phyloP scores from a whole-genome alignment of 2,113 vertebrate genomes.

The Gobio gobio region DNA sequence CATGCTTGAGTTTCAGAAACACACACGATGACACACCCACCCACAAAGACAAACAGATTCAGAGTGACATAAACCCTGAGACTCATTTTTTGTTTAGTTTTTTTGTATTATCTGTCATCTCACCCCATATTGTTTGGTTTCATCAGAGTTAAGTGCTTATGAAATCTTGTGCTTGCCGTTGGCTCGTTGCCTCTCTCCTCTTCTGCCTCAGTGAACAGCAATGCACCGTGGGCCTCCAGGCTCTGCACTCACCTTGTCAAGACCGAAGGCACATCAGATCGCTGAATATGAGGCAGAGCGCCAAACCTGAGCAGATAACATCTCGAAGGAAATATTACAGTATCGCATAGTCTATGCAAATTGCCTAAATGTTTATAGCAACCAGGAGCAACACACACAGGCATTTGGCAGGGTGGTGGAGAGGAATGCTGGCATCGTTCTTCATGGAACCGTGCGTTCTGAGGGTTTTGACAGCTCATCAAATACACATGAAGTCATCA shows the following conservation, averaged over 20 bases:
- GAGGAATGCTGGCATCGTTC: constrained; percentile 63
- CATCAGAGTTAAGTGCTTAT: constrained; percentile 78
- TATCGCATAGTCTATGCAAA: constrained; percentile 89
- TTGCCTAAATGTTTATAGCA: constrained; percentile 94
- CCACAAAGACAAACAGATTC: constrained; percentile 51
- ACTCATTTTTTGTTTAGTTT: constrained; percentile 45
- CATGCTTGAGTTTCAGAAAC: constrained; percentile 26
- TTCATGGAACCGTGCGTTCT: constrained; percentile 69
- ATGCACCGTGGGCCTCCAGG: constrained; percentile 67
- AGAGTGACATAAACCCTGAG: constrained; percentile 49
- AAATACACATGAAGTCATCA: constrained; percentile 64
- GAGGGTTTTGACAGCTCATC: constrained; percentile 73
- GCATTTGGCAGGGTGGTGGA: constrained; percentile 68
- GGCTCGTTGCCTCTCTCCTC: constrained; percentile 64
- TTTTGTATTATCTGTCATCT: constrained; percentile 51
- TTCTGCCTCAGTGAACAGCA: constrained; percentile 68
- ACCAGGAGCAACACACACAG: constrained; percentile 87
- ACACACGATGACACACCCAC: constrained; percentile 45
- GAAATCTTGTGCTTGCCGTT: constrained; percentile 71
- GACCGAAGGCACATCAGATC: constrained; percentile 60
- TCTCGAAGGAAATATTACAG: constrained; percentile 91
- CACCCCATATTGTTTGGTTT: constrained; percentile 69
- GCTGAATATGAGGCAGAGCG: constrained; percentile 71
- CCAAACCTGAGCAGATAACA: constrained; percentile 86
- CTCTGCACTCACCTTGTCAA: constrained; percentile 66